Evolutionary conservation across 1,140 invertebrate species (phyloP).

Genomic region (Zaprionus lachaisei): DNA sequence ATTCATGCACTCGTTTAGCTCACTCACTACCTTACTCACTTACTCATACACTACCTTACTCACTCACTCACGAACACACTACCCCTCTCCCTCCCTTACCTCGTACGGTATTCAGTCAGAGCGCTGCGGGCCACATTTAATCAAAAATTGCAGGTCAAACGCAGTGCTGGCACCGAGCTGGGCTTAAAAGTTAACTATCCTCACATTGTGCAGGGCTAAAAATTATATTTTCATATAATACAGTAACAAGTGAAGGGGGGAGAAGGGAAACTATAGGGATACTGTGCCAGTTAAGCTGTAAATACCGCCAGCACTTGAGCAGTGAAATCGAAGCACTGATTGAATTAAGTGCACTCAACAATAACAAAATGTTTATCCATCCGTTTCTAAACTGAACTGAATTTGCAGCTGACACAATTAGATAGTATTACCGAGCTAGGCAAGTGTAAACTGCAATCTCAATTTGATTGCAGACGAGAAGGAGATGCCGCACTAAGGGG

Average conservation of each 20-base stretch:
- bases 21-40: not conserved
- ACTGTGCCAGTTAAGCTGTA: not conserved
- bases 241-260: not conserved
- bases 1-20: not conserved
- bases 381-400: not conserved
- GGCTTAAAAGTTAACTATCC: conserved; percentile 31
- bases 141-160: conserved; percentile 59
- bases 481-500: not conserved
- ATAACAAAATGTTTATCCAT: conserved; percentile 10
- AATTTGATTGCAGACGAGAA: conserved; percentile 42
- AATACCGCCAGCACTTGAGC: not conserved
- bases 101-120: conserved; percentile 15
- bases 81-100: not conserved
- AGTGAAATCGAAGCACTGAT: not conserved
- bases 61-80: not conserved
- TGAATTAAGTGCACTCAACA: conserved; percentile 9
- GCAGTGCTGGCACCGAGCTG: conserved; percentile 2
- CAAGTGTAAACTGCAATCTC: conserved; percentile 37
- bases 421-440: conserved; percentile 28
- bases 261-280: too few species aligned
- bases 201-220: conserved; percentile 1
- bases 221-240: not conserved
- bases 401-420: conserved; percentile 53
- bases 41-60: not conserved
- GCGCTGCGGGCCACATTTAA: conserved; percentile 65